Base-by-base conservation (phyloP, 1,140 invertebrate species). In the Nixonia krombeini region DNA sequence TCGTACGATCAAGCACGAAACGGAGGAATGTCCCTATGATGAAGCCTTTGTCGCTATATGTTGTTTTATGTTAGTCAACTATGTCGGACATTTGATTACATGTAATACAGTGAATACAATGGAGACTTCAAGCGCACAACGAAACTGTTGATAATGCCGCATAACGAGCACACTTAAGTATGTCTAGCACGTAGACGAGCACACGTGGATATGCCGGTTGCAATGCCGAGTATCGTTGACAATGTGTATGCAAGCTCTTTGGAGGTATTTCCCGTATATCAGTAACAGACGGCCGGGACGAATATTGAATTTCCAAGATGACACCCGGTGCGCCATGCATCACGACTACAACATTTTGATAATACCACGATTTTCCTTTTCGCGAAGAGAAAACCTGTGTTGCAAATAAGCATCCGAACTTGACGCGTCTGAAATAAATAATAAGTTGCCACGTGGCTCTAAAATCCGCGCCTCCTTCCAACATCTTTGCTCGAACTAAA, bases 301-400 rank as follows among this genome's bases (percentile, higher is more conserved):
- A 64, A 70, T 70, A 70, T 61, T 61, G 50, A 70, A 70, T 70
- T 64, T 70, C 51, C 50, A 45, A 51, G 6, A 26, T 57, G 47
- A 49, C 66, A 56, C 49, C 21, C 28, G 37, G 31, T 49, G 53
- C 49, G 21, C 38, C 41, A 31, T 29, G 37, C 41, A 29, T 17
- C 17, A 16, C 38, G 12, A 35, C 35, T 28, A 49, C 55, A 49
- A 55, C 52, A 53, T 12, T 21, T 13, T 23, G 41, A 62, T 53
- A 62, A 62, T 37, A 45, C 31, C 44, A 28, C 10, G 28, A 35
- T 13, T 35, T 13, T 13, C 7, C 6, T 21, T 21, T 21, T 21
- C 2, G 2, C 21, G 6, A 21, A 21, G 21, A 21, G 6, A 21
- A 6, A 6, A 21, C 2, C 2, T 21, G 2, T 3, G 21, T 21